phyloP scores from a whole-genome alignment of 2,797 vertebrate species.

The Pseudotriccus pelzelni region DNA sequence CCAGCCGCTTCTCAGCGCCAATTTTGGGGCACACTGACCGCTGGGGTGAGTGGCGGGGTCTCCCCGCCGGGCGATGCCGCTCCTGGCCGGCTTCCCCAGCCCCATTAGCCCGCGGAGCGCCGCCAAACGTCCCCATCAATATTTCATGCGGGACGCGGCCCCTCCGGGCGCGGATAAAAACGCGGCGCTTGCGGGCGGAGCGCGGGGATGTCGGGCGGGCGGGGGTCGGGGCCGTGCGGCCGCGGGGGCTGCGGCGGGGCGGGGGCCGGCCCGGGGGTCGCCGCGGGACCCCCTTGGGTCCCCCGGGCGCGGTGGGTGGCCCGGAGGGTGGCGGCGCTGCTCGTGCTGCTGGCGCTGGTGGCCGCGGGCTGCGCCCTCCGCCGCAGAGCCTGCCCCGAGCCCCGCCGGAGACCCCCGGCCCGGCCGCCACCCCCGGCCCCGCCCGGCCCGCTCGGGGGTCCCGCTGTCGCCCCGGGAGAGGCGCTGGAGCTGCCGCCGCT shows the following conservation, averaged over 20 bases:
- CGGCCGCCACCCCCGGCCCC: slow-evolving; percentile 21
- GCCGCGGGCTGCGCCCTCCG: slow-evolving; percentile 93
- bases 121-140: slow-evolving; percentile 16
- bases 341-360: slow-evolving; percentile 90
- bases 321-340: slow-evolving; percentile 90
- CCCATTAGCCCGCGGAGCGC: not conserved
- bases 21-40: fast-evolving
- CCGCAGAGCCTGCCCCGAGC: slow-evolving; percentile 42
- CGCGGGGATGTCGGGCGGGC: slow-evolving; percentile 7
- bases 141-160: not conserved
- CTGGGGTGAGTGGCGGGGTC: fast-evolving
- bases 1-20: fast-evolving
- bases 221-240: not conserved
- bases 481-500: slow-evolving; percentile 60
- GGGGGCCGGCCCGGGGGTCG: not conserved
- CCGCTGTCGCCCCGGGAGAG: fast-evolving
- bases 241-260: not conserved
- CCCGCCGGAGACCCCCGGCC: slow-evolving; percentile 71
- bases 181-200: not conserved
- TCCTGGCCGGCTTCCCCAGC: not conserved
- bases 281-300: not conserved
- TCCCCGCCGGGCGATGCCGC: fast-evolving
- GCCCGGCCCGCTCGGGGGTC: slow-evolving; percentile 33
- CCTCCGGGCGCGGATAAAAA: not conserved
- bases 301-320: slow-evolving; percentile 80